phyloP scores from a whole-genome alignment of 2,888 invertebrate species.

The Drosophila seclusa region DNA sequence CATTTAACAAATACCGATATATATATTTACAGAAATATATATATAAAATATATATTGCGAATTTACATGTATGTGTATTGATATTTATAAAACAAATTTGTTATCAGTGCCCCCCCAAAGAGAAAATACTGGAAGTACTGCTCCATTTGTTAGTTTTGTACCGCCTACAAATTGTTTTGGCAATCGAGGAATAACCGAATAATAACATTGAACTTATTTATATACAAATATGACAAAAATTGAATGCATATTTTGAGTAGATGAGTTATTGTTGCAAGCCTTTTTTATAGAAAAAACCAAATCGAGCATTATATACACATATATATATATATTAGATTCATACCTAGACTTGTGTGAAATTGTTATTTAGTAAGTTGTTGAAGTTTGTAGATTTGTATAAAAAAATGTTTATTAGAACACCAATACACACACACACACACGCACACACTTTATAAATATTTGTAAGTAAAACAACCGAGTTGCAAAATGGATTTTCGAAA shows the following conservation, averaged over 20 bases:
- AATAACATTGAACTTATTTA: conserved; percentile 37
- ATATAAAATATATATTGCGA: conserved; percentile 39
- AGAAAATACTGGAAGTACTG: conserved; percentile 25
- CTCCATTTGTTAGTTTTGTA: conserved; percentile 72
- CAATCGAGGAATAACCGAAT: conserved; percentile 61
- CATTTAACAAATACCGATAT: conserved; percentile 68
- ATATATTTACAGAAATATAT: conserved; percentile 55
- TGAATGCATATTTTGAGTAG: conserved; percentile 67
- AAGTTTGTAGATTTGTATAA: conserved; percentile 67
- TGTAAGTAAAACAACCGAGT: conserved; percentile 27
- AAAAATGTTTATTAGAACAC: conserved; percentile 53
- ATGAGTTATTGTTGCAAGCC: conserved; percentile 68
- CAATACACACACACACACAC: conserved; percentile 25
- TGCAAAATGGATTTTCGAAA: conserved; percentile 31
- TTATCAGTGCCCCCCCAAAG: conserved; percentile 47
- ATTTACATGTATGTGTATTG: conserved; percentile 50
- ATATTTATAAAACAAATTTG: conserved; percentile 60
- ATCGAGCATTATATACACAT: conserved; percentile 25
- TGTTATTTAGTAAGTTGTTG: conserved; percentile 77
- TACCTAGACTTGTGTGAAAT: conserved; percentile 35
- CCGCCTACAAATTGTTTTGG: conserved; percentile 46
- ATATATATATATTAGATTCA: conserved; percentile 21
- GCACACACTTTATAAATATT: conserved; percentile 19
- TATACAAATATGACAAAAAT: conserved; percentile 25
- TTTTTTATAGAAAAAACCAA: conserved; percentile 56